Evolutionary conservation across 2,888 invertebrate species (phyloP).

Genomic region (Hipparchia sbordonii): DNA sequence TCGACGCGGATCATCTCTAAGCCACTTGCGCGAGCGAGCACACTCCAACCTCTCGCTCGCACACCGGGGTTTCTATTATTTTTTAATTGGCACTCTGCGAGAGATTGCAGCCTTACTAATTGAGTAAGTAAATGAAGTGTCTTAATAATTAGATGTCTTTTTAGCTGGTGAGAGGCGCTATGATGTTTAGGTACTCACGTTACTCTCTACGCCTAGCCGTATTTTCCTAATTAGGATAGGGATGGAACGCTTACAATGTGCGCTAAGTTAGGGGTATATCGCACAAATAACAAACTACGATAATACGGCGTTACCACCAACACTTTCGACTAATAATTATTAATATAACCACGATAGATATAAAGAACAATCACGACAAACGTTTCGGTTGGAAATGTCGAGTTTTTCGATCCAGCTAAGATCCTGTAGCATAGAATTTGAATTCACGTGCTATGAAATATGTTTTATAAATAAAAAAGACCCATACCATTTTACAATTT

Average conservation of each 20-base stretch:
- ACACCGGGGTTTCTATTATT: constrained; percentile 71
- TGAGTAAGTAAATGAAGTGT: constrained; percentile 79
- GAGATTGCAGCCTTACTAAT: constrained; percentile 75
- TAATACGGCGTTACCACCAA: neutral
- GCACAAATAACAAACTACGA: neutral
- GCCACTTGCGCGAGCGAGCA: constrained; percentile 58
- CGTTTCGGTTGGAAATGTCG: no score
- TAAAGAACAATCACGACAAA: no score
- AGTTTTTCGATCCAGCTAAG: no score
- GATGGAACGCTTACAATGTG: constrained; percentile 21
- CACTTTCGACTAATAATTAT: no score
- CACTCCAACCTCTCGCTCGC: constrained; percentile 61
- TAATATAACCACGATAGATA: no score
- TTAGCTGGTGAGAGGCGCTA: constrained; percentile 56
- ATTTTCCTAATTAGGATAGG: constrained; percentile 44
- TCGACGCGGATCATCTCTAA: constrained; percentile 63
- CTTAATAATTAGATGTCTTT: constrained; percentile 78
- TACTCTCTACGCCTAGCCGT: constrained; percentile 40
- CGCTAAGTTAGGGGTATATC: neutral
- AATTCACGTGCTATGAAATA: no score
- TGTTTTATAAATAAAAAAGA: no score
- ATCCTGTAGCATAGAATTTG: no score
- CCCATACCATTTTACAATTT: no score
- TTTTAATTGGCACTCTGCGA: constrained; percentile 79
- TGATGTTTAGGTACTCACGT: constrained; percentile 43